Evolutionary conservation across 1,140 invertebrate genomes (phyloP).

Genomic region (Sarcophaga peregrina): DNA sequence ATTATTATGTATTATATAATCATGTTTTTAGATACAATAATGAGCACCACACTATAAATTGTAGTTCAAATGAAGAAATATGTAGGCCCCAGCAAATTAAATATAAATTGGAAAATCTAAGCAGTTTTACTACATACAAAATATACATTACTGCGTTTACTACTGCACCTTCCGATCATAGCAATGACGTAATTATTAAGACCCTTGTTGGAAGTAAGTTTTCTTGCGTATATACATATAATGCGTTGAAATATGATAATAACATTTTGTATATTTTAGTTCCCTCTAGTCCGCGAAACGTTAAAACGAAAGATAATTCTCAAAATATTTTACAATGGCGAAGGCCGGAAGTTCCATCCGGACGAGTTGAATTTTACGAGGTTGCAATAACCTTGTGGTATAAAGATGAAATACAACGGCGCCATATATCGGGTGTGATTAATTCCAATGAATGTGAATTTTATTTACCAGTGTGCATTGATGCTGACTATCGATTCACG

Average conservation of each 20-base stretch:
- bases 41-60: constrained; percentile 24
- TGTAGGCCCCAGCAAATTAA: not conserved
- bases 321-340: constrained; percentile 36
- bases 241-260: not conserved
- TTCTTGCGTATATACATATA: not conserved
- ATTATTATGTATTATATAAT: not conserved
- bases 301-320: not conserved
- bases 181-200: constrained; percentile 40
- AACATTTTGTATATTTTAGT: constrained; percentile 18
- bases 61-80: not conserved
- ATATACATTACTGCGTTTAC: constrained; percentile 43
- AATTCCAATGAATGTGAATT: constrained; percentile 24
- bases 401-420: constrained; percentile 17
- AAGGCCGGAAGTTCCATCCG: constrained; percentile 37
- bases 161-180: constrained; percentile 33
- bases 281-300: constrained; percentile 36
- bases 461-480: constrained; percentile 35
- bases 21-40: constrained; percentile 42
- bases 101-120: constrained; percentile 39
- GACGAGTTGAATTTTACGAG: constrained; percentile 46
- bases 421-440: constrained; percentile 22
- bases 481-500: constrained; percentile 22
- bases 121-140: constrained; percentile 44
- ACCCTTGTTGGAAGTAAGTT: constrained; percentile 45
- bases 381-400: constrained; percentile 30